Evolutionary conservation across 1,140 invertebrate species (phyloP).

Genomic region (Penaeus indicus): DNA sequence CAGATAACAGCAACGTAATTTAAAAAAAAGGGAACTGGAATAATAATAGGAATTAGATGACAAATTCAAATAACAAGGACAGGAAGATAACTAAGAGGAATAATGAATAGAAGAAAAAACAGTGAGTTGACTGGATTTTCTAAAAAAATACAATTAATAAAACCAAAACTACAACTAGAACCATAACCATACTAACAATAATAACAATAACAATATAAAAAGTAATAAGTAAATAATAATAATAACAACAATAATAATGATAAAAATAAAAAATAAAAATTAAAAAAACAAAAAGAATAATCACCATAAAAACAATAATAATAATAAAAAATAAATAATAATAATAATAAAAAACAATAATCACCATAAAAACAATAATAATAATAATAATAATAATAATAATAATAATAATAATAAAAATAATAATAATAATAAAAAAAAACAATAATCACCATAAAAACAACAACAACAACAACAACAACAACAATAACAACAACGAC

Average conservation of each 20-base stretch:
- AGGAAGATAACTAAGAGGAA: neutral
- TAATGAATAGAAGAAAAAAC: neutral
- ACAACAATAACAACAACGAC: neutral
- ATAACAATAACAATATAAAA: no score
- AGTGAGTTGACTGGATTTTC: no score
- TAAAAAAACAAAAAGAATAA: neutral
- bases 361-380: neutral
- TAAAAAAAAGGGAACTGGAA: no score
- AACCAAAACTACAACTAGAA: no score
- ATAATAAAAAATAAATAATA: no score
- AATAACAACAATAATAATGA: slow-evolving; percentile 1
- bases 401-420: no score
- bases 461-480: neutral
- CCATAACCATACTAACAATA: no score
- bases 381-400: neutral
- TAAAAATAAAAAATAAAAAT: neutral
- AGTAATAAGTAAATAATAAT: no score
- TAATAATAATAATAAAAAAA: neutral
- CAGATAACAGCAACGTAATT: no score
- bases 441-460: neutral
- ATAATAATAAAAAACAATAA: neutral
- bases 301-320: no score
- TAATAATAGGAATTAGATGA: no score
- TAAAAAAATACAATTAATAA: no score
- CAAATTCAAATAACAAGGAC: neutral